Evolutionary conservation across 1,140 invertebrate genomes (phyloP).

Genomic region (Drosophila truncata): DNA sequence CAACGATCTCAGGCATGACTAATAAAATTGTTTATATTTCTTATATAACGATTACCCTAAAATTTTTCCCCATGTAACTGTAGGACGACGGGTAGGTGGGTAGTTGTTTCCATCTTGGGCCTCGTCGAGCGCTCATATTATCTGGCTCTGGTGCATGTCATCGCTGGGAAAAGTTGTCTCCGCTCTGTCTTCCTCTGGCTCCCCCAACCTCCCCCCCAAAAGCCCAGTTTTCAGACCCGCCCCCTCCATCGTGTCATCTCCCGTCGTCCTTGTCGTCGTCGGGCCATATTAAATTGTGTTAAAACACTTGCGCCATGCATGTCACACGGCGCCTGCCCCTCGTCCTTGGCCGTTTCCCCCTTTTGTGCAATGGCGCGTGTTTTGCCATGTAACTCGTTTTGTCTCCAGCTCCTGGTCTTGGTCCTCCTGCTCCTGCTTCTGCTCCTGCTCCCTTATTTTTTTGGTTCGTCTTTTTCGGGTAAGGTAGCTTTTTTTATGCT

Average conservation of each 20-base stretch:
- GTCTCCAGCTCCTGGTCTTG: slow-evolving; percentile 12
- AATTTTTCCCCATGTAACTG: not conserved
- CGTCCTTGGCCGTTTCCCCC: slow-evolving; percentile 1
- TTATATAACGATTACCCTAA: not conserved
- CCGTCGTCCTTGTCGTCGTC: slow-evolving; percentile 58
- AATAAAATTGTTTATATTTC: too few species aligned
- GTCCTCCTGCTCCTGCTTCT: slow-evolving; percentile 1
- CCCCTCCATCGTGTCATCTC: slow-evolving; percentile 28
- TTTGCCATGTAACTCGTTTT: slow-evolving; percentile 68
- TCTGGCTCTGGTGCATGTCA: slow-evolving; percentile 67
- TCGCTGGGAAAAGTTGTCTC: slow-evolving; percentile 69
- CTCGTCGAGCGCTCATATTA: slow-evolving; percentile 59
- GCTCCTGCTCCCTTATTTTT: slow-evolving; percentile 6
- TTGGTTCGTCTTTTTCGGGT: slow-evolving; percentile 4
- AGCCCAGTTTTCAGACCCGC: not conserved
- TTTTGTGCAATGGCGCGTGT: slow-evolving; percentile 64
- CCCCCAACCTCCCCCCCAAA: not conserved
- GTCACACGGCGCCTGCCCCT: slow-evolving; percentile 35
- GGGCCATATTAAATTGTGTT: slow-evolving; percentile 81
- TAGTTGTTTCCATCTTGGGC: slow-evolving; percentile 32
- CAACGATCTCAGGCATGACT: too few species aligned
- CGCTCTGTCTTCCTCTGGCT: slow-evolving; percentile 32
- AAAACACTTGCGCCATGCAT: slow-evolving; percentile 79
- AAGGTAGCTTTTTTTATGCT: slow-evolving; percentile 45
- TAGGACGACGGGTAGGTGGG: not conserved